These are phyloP conservation scores for Melinopterus prodromus DNA, from an alignment of 2,888 invertebrate species.

Conservation along the genomic window DNA sequence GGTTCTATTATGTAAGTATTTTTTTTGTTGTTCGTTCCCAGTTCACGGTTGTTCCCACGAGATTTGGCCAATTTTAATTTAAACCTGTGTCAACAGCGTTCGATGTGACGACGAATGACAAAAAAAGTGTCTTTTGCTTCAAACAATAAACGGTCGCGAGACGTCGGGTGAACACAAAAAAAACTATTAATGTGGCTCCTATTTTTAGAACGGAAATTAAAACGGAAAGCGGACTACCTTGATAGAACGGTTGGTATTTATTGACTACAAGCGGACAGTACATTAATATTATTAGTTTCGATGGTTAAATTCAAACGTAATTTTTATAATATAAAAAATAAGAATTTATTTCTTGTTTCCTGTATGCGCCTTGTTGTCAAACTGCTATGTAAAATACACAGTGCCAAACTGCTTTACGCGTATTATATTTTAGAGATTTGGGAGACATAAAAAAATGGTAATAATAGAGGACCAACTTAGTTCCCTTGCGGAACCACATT, in stretches of 20 bases:
- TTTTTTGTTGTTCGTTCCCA: not conserved
- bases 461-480: too few species aligned
- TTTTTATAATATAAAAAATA: too few species aligned
- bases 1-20: not conserved
- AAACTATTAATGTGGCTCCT: not conserved
- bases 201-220: conserved; percentile 4
- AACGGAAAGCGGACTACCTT: conserved; percentile 4
- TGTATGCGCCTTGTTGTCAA: too few species aligned
- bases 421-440: too few species aligned
- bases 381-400: too few species aligned
- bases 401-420: too few species aligned
- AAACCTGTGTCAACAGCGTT: not conserved
- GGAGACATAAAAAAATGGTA: too few species aligned
- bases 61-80: not conserved
- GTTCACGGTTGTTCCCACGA: conserved; percentile 4
- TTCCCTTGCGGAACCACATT: too few species aligned
- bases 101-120: not conserved
- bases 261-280: not conserved
- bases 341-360: too few species aligned
- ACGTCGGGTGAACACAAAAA: not conserved
- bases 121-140: not conserved
- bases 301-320: not conserved
- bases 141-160: not conserved
- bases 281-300: not conserved
- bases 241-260: not conserved